A percentile compares a stretch with the other conserved stretches of the same genome.
These are phyloP conservation scores for Zaprionus africanus DNA, from an alignment of 1,140 invertebrate species.

Conservation along the genomic window DNA sequence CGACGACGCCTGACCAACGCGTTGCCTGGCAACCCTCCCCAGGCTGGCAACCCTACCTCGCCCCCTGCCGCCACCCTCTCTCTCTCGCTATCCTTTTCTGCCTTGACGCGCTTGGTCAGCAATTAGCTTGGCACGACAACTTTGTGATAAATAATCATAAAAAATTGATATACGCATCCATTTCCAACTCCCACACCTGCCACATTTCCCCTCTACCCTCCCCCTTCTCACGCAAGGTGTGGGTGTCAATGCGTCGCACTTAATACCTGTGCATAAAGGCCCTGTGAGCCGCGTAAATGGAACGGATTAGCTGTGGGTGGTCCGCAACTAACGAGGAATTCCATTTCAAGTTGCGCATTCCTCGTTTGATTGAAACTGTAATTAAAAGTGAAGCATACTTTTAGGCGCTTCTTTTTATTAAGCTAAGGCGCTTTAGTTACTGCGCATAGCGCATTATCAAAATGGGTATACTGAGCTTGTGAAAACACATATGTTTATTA, in stretches of 20 bases:
- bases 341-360: background rate
- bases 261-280: background rate
- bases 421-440: background rate
- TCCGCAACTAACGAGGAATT: background rate
- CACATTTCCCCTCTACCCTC: background rate
- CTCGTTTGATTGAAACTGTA: background rate
- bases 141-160: slow-evolving; percentile 4
- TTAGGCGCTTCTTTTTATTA: background rate
- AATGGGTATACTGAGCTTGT: no score
- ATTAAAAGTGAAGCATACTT: background rate
- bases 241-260: background rate
- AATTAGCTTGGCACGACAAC: slow-evolving; percentile 24
- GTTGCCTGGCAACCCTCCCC: slow-evolving; percentile 35
- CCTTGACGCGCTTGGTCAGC: slow-evolving; percentile 15
- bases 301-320: background rate
- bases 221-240: background rate
- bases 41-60: background rate
- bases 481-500: no score
- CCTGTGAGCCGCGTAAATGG: background rate
- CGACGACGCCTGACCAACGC: slow-evolving; percentile 11
- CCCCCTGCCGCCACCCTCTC: background rate
- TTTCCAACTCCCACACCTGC: background rate
- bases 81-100: background rate
- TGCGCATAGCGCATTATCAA: no score
- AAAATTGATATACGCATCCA: slow-evolving; percentile 4